Evolutionary conservation across 2,113 vertebrate species (phyloP).

Genomic region (Ophiodon elongatus): DNA sequence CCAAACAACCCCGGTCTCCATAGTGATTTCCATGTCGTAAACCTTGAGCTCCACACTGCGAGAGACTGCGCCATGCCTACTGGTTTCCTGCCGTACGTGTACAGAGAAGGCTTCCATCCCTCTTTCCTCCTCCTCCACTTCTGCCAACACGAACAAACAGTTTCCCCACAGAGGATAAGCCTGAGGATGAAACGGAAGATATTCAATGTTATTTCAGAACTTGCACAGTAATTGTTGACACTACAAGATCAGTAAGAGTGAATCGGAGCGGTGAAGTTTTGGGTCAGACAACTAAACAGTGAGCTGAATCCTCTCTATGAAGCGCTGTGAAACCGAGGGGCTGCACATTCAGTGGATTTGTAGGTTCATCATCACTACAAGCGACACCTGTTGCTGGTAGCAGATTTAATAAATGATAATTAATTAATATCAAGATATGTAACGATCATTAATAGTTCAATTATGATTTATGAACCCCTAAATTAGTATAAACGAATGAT

Average conservation of each 20-base stretch:
- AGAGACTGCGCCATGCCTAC: neutral
- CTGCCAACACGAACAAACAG: constrained; percentile 34
- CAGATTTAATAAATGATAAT: too few relatives aligned
- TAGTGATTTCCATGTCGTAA: constrained; percentile 17
- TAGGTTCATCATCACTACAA: too few relatives aligned
- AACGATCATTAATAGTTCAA: too few relatives aligned
- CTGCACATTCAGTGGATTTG: too few relatives aligned
- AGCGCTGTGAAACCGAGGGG: too few relatives aligned
- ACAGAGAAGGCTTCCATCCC: constrained; percentile 6
- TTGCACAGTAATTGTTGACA: neutral
- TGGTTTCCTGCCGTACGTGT: constrained; percentile 11
- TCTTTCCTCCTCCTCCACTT: neutral
- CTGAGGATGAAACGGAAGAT: constrained; percentile 3
- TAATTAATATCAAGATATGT: too few relatives aligned
- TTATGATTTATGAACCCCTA: too few relatives aligned
- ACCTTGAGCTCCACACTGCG: constrained; percentile 28
- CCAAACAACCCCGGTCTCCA: constrained; percentile 30
- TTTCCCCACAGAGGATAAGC: constrained; percentile 40
- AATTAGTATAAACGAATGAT: too few relatives aligned
- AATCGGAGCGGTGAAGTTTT: too few relatives aligned
- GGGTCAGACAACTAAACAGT: too few relatives aligned
- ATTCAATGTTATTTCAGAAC: neutral
- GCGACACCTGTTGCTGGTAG: too few relatives aligned
- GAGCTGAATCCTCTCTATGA: neutral
- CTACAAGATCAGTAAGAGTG: too few relatives aligned